Base-by-base conservation (phyloP, 1,140 invertebrate genomes). In the Drosophila pachea region DNA sequence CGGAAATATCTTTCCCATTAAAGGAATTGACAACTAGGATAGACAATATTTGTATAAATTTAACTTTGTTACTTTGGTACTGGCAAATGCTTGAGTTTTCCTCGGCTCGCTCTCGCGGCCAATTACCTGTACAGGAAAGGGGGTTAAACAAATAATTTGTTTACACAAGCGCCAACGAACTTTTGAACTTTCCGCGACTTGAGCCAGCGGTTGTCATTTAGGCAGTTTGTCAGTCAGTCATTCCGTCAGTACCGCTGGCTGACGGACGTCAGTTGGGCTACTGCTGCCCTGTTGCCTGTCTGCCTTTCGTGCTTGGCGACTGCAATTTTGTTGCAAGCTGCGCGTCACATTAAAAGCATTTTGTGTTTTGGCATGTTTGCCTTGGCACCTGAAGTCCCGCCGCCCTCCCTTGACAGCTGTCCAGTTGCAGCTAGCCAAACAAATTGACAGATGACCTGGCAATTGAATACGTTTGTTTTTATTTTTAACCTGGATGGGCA, bases 391-490 rank as follows among this genome's bases (percentile, higher is more conserved):
- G 69, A 33, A 48, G 50, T 48, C n/a, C 70, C 65, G 36, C 38
- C 40, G 12, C 5, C 32, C 22, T 65, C 53, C 67, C 66, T 58
- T 58, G 81, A 84, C 81, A 77, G 70, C 76, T 81, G 81, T 81
- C 81, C 45, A 67, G 81, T 63, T 68, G 81, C 73, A 78, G 70
- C 69, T 56, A 76, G 75, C 79, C 72, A 86, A 86, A 77, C 78
- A 86, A 86, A 82, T 86, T 86, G 81, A 86, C 81, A 86, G 81
- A 86, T 86, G 81, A 86, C 67, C 81, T 86, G 82, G 86, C 81
- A 86, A 86, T 86, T 86, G 81, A 86, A 86, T 84, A 84, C 69
- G 68, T 66, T 76, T 61, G 38, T 59, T 63, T 49, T 50, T 54
- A 73, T 43, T 50, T 58, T 59, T 38, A 33, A 16, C 35, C 64